Percentiles rank a stretch among this genome's conserved stretches.
Evolutionary conservation across 2,113 vertebrate species (phyloP).

Genomic region (Campylomormyrus tamandua): DNA sequence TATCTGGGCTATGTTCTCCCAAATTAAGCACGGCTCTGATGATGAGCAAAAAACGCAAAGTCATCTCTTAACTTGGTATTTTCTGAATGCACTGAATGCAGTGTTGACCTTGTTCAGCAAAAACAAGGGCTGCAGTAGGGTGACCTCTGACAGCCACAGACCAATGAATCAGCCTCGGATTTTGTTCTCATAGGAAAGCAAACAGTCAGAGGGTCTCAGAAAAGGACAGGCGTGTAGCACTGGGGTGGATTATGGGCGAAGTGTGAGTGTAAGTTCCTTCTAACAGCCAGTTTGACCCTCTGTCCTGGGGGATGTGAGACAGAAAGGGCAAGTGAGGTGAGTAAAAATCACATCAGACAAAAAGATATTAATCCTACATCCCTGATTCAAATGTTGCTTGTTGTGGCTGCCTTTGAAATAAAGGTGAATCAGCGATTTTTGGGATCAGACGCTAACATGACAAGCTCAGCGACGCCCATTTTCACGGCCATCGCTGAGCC

Average conservation of each 20-base stretch:
- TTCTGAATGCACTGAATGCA: not conserved
- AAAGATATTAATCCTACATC: not conserved
- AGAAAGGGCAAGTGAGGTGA: not conserved
- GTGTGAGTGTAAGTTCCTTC: not conserved
- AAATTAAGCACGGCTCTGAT: not conserved
- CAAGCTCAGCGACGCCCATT: not conserved
- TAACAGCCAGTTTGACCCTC: not conserved
- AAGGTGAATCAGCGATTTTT: not conserved
- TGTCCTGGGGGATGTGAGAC: not conserved
- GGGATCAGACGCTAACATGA: not conserved
- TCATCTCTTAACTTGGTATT: not conserved
- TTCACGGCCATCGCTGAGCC: not conserved
- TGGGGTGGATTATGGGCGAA: not conserved
- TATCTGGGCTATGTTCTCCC: not conserved
- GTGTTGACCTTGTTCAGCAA: not conserved
- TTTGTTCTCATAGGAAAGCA: not conserved
- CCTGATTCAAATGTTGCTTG: not conserved
- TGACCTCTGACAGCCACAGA: not conserved
- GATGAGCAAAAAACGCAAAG: not conserved
- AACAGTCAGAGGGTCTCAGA: not conserved
- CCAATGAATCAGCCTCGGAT: not conserved
- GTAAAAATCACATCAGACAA: not conserved
- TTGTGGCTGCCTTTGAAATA: not conserved
- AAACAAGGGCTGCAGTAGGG: not conserved
- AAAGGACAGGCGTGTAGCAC: not conserved